A percentile compares a stretch with the other conserved stretches of the same genome.
phyloP scores from a whole-genome alignment of 2,888 invertebrate genomes.

The Eulithis testata region DNA sequence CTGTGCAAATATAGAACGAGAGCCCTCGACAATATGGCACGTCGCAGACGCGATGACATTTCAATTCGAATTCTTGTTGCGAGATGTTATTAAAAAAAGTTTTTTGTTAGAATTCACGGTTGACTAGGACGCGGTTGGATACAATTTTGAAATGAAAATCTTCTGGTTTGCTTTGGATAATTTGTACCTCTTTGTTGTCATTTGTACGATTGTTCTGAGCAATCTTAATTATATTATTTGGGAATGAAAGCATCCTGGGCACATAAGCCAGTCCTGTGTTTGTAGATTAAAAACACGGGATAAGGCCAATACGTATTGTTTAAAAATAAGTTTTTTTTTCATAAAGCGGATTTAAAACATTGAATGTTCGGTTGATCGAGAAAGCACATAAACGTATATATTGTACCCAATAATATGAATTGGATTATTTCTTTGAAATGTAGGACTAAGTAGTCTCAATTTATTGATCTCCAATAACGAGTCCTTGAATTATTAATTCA shows the following conservation, averaged over 20 bases:
- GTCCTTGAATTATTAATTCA: constrained; percentile 44
- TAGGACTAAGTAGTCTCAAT: not conserved
- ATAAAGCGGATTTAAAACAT: too few relatives aligned
- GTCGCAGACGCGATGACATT: constrained; percentile 75
- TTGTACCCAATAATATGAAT: not conserved
- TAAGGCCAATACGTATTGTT: too few relatives aligned
- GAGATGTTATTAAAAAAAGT: constrained; percentile 68
- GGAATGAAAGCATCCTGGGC: too few relatives aligned
- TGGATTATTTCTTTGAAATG: not conserved
- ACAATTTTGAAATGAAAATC: constrained; percentile 30
- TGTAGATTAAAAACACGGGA: too few relatives aligned
- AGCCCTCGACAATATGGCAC: constrained; percentile 66
- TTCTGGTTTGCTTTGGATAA: constrained; percentile 10
- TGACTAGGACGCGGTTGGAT: constrained; percentile 48
- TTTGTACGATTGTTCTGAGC: not conserved
- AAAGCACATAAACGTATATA: too few relatives aligned
- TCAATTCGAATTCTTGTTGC: constrained; percentile 80
- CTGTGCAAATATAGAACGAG: constrained; percentile 37
- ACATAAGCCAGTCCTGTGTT: too few relatives aligned
- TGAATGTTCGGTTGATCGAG: too few relatives aligned
- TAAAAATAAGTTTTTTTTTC: too few relatives aligned
- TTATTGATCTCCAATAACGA: constrained; percentile 40
- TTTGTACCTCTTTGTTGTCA: not conserved
- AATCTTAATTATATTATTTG: too few relatives aligned
- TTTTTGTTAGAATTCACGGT: constrained; percentile 56